Conservation (phyloP, 2,797 vertebrate genomes). For the Sebastes taczanowskii region DNA sequence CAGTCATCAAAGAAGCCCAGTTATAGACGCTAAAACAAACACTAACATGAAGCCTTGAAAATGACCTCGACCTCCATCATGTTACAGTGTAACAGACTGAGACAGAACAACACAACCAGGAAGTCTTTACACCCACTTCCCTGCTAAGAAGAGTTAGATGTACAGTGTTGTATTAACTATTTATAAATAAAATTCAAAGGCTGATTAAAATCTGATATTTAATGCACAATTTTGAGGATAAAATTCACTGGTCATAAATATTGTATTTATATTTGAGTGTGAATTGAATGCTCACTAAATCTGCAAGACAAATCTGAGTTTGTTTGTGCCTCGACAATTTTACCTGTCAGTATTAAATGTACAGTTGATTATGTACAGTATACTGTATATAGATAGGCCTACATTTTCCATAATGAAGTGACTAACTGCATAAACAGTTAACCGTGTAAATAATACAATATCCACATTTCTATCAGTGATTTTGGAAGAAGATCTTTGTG, state of each 20-base stretch:
- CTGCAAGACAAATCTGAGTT: constrained; percentile 17
- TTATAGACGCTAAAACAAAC: constrained; percentile 47
- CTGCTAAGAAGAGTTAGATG: constrained; percentile 23
- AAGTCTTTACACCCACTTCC: constrained; percentile 8
- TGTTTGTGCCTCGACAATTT: not conserved
- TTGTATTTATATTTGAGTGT: constrained; percentile 20
- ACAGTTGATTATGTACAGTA: not conserved
- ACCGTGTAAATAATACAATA: not conserved
- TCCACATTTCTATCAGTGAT: not conserved
- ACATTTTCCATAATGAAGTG: not conserved
- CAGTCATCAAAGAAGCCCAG: constrained; percentile 49
- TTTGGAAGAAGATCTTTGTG: not conserved
- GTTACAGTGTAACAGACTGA: not conserved
- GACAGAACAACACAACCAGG: constrained; percentile 5
- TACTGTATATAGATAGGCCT: not conserved
- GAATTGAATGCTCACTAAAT: constrained; percentile 11
- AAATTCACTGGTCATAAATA: not conserved
- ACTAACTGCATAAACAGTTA: not conserved
- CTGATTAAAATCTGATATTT: not conserved
- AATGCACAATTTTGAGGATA: not conserved
- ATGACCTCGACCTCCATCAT: not conserved
- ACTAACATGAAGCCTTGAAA: not conserved
- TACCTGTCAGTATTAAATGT: constrained; percentile 14
- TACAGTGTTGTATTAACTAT: constrained; percentile 31
- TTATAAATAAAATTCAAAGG: constrained; percentile 5